Percentiles rank a stretch among this genome's conserved stretches.
phyloP scores from a whole-genome alignment of 2,113 vertebrate genomes.

The Fregetta grallaria region DNA sequence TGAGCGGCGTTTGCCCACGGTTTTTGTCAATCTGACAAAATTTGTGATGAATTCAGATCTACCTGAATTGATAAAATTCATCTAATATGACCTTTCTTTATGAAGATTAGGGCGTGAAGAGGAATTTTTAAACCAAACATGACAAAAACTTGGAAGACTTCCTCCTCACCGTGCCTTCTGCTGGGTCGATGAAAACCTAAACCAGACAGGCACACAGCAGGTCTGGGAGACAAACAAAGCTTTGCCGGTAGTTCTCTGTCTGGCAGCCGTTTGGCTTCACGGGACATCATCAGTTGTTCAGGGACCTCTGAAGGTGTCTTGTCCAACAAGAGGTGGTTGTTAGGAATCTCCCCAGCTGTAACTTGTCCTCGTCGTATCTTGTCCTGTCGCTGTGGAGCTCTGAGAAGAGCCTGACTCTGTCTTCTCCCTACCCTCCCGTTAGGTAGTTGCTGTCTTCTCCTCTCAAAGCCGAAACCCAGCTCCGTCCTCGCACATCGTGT shows the following conservation, averaged over 20 bases:
- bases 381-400: neutral
- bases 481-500: neutral
- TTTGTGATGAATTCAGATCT: neutral
- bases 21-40: neutral
- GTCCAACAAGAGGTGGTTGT: neutral
- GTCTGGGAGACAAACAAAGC: neutral
- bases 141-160: neutral
- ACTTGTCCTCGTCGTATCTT: neutral
- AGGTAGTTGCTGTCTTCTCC: neutral
- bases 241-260: neutral
- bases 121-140: neutral
- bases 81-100: neutral
- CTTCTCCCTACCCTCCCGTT: neutral
- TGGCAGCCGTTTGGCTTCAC: neutral
- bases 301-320: neutral
- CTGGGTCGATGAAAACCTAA: neutral
- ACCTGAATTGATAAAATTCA: neutral
- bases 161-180: neutral
- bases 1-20: rapidly evolving
- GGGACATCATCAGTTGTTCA: neutral
- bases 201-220: neutral
- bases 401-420: neutral
- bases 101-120: neutral
- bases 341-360: neutral
- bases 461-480: neutral